phyloP scores from a whole-genome alignment of 2,797 vertebrate species.

The Crax fasciolata region DNA sequence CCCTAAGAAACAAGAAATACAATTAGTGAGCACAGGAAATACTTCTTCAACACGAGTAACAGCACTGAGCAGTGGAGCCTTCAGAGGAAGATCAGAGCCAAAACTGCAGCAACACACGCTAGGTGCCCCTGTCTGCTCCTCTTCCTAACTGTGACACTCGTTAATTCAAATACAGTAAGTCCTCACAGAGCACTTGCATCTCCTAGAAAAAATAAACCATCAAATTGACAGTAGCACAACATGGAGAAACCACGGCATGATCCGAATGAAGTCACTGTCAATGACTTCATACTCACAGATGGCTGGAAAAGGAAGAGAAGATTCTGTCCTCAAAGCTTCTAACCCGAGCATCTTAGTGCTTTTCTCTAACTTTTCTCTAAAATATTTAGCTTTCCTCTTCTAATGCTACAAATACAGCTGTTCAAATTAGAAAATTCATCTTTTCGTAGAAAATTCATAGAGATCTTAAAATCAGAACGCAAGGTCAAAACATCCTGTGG shows the following conservation, averaged over 20 bases:
- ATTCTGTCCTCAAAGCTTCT: background rate
- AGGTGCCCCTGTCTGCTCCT: background rate
- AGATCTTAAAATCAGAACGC: background rate
- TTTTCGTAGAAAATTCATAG: background rate
- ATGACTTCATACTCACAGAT: background rate
- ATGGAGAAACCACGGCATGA: background rate
- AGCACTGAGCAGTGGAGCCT: background rate
- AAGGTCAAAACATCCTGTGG: background rate
- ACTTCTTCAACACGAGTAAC: background rate
- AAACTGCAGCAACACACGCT: background rate
- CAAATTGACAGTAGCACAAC: background rate
- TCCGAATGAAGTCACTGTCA: background rate
- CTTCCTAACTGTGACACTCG: background rate
- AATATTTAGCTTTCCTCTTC: background rate
- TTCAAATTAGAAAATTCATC: background rate
- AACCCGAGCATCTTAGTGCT: background rate
- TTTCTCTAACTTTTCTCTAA: background rate
- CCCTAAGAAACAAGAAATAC: conserved; percentile 61
- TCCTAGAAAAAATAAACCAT: background rate
- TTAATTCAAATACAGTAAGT: background rate
- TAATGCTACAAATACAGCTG: background rate
- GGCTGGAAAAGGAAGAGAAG: background rate
- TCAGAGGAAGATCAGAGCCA: background rate
- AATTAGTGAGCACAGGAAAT: background rate
- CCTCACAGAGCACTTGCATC: background rate